Base-by-base conservation (phyloP, 2,797 vertebrate genomes). In the Propithecus deckenii region DNA sequence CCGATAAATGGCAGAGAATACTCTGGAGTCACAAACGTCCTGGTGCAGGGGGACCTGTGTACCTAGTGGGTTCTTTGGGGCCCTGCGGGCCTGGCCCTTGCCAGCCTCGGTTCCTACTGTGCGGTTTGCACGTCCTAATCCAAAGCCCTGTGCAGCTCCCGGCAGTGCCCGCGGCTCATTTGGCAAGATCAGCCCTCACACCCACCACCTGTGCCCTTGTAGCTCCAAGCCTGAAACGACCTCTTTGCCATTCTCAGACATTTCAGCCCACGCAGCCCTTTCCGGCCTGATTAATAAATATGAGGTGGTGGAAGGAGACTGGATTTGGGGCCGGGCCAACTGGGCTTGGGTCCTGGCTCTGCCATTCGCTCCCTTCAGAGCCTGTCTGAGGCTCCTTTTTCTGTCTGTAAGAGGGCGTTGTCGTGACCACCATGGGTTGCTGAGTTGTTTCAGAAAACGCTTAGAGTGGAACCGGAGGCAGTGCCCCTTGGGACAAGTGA, bases 341-440 rank as follows among this genome's bases (percentile, higher is more conserved):
- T 7, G 9, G 2, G 43, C 0, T 23, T 14, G 4, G 8, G 14
- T 6, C 35, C 57, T 9, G 30, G 1, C 55, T 32, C 22, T 52
- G 28, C 22, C 48, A 5, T n/a, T 0, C 0, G 87, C 90, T 67
- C 0, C n/a, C 30, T 1, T 13, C 1, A n/a, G 1, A 38, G 22
- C 2, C 0, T 32, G 25, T 48, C 50, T 46, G 35, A 67, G n/a
- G 65, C 43, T 30, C 57, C 43, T 20, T 61, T 41, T 46, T 23
- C 6, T 3, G 41, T 9, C 25, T 5, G 4, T 28, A n/a, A 35
- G 63, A 23, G 48, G 30, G 22, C 17, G 38, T 32, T 23, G 14
- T 28, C 38, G 22, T 20, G 76, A 83, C 52, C 43, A 3, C 3
- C 4, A 1, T 4, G 8, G 11, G 25, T 30, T 28, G 48, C 12